phyloP scores from a whole-genome alignment of 2,113 vertebrate species.

The Numida meleagris region DNA sequence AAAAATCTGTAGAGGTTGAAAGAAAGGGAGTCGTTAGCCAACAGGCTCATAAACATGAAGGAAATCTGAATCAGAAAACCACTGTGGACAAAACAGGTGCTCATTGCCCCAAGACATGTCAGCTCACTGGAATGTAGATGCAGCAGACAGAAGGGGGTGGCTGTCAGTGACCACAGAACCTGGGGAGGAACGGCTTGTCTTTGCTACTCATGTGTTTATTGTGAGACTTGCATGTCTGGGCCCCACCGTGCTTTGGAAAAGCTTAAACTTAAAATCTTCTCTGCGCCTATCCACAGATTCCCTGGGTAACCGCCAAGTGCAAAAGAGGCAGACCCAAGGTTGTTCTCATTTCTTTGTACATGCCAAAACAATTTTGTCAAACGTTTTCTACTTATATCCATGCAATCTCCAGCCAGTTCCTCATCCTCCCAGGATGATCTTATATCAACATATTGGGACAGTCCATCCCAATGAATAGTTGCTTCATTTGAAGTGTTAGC shows the following conservation, averaged over 20 bases:
- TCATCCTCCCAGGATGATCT: constrained; percentile 3
- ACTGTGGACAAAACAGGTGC: background rate
- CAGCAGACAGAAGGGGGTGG: background rate
- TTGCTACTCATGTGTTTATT: background rate
- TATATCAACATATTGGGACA: background rate
- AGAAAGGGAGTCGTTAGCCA: background rate
- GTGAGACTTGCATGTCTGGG: background rate
- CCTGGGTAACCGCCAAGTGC: constrained; percentile 21
- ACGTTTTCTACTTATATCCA: background rate
- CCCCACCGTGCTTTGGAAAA: background rate
- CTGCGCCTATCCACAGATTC: constrained; percentile 20
- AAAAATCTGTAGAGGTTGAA: background rate
- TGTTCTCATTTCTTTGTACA: constrained; percentile 24
- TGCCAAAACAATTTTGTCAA: constrained; percentile 23
- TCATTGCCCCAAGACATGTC: background rate
- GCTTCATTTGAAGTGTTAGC: background rate
- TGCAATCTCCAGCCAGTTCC: background rate
- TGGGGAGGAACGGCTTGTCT: background rate
- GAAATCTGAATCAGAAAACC: background rate
- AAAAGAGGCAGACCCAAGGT: background rate
- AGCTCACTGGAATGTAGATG: background rate
- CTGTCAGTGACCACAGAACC: background rate
- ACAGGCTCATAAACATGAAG: background rate
- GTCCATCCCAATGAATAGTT: background rate
- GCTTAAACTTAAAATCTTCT: background rate